These are phyloP conservation scores for Fulmarus glacialis DNA, from an alignment of 2,113 vertebrate species.

Conservation along the genomic window DNA sequence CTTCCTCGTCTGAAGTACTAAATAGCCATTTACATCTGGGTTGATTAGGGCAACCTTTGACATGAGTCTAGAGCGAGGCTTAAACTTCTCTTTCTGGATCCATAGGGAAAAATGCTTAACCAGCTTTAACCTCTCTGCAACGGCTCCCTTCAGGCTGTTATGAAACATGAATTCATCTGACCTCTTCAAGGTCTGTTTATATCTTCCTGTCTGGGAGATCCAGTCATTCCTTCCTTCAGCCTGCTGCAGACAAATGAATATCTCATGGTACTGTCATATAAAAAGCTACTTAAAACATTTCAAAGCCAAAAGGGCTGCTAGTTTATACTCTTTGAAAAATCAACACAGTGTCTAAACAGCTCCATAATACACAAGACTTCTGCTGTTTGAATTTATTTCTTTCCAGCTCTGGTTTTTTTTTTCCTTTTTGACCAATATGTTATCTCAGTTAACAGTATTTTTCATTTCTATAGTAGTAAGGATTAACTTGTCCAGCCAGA, in stretches of 20 bases:
- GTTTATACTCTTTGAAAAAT: constrained; percentile 64
- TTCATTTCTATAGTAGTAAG: constrained; percentile 29
- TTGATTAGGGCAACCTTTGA: constrained; percentile 12
- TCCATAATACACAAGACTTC: constrained; percentile 31
- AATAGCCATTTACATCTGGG: neutral
- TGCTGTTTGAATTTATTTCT: constrained; percentile 31
- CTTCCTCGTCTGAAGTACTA: neutral
- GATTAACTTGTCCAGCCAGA: constrained; percentile 37
- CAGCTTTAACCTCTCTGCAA: constrained; percentile 54
- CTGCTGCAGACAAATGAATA: constrained; percentile 61
- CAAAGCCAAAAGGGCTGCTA: constrained; percentile 63
- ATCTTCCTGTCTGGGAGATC: constrained; percentile 66
- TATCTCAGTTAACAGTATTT: constrained; percentile 12
- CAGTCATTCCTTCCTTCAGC: constrained; percentile 62
- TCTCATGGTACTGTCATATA: constrained; percentile 69
- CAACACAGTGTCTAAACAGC: constrained; percentile 50
- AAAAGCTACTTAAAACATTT: constrained; percentile 65
- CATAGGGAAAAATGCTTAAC: constrained; percentile 38
- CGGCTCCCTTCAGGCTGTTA: constrained; percentile 50
- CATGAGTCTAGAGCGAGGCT: neutral
- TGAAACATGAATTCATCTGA: constrained; percentile 69
- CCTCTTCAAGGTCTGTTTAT: constrained; percentile 69
- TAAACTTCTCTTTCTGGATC: constrained; percentile 7
- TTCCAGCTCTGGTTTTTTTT: neutral
- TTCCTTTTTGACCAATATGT: constrained; percentile 5